Conservation (phyloP, 2,888 invertebrate genomes). For the Oegoconia quadripuncta region DNA sequence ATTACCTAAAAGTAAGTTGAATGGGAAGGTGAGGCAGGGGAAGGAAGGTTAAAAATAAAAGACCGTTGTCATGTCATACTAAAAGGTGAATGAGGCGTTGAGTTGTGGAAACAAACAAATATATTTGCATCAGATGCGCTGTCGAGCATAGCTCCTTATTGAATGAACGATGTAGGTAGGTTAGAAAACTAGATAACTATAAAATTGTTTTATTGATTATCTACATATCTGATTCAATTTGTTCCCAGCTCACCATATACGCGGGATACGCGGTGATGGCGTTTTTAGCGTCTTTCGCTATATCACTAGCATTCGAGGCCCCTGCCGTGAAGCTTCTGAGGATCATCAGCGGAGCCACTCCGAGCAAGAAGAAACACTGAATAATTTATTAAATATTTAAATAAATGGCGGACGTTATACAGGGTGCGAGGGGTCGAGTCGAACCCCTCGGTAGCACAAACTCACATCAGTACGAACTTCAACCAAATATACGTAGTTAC, state of each 20-base stretch:
- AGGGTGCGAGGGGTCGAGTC: neutral
- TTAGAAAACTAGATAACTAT: too few relatives aligned
- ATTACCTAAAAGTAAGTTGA: too few relatives aligned
- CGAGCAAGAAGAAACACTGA: slow-evolving; percentile 12
- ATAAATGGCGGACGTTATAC: slow-evolving; percentile 1
- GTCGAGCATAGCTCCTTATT: too few relatives aligned
- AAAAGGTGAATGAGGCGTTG: too few relatives aligned
- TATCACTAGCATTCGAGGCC: slow-evolving; percentile 90
- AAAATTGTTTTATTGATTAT: neutral
- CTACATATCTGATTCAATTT: slow-evolving; percentile 7
- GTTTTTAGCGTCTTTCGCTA: slow-evolving; percentile 85
- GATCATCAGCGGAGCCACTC: slow-evolving; percentile 68
- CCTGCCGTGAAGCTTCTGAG: slow-evolving; percentile 88
- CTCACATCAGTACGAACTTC: slow-evolving; percentile 4
- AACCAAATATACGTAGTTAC: slow-evolving; percentile 9
- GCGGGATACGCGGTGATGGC: slow-evolving; percentile 89
- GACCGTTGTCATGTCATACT: too few relatives aligned
- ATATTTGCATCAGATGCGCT: too few relatives aligned
- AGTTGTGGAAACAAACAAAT: too few relatives aligned
- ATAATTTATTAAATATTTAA: slow-evolving; percentile 4
- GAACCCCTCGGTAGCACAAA: slow-evolving; percentile 2
- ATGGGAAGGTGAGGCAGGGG: too few relatives aligned
- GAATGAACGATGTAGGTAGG: too few relatives aligned
- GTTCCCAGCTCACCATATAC: slow-evolving; percentile 75
- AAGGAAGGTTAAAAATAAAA: too few relatives aligned